Percentiles rank a stretch among this genome's conserved stretches.
These are phyloP conservation scores for Zaprionus tsacasi DNA, from an alignment of 1,140 invertebrate species.

Conservation along the genomic window DNA sequence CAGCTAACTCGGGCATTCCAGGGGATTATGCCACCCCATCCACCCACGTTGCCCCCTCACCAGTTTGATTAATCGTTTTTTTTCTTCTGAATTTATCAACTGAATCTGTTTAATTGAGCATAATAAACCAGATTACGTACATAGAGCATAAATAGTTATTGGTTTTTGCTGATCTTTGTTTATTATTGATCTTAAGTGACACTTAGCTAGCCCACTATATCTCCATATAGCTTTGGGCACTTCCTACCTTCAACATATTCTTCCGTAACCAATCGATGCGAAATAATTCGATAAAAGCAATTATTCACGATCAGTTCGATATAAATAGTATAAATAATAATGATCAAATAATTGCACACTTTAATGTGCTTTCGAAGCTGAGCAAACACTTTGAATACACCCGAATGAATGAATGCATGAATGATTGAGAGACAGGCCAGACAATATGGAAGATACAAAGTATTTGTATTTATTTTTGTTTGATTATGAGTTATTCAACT, in stretches of 20 bases:
- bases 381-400: slow-evolving; percentile 43
- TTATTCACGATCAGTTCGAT: slow-evolving; percentile 19
- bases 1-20: background rate
- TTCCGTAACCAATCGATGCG: background rate
- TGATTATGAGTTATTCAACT: slow-evolving; percentile 64
- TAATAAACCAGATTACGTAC: background rate
- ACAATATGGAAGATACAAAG: slow-evolving; percentile 33
- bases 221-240: slow-evolving; percentile 10
- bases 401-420: slow-evolving; percentile 24
- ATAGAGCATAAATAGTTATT: background rate
- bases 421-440: background rate
- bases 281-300: background rate
- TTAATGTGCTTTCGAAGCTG: slow-evolving; percentile 56
- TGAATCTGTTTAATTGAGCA: background rate
- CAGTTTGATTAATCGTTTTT: background rate
- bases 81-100: background rate
- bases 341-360: slow-evolving; percentile 72
- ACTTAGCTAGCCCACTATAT: too few species aligned
- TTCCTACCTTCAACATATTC: slow-evolving; percentile 20
- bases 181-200: too few species aligned
- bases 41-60: background rate
- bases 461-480: background rate
- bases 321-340: slow-evolving; percentile 13
- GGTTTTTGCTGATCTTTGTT: too few species aligned
- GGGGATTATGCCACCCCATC: background rate